These are phyloP conservation scores for Cyprinodon tularosa DNA, from an alignment of 2,113 vertebrate genomes.

Conservation along the genomic window DNA sequence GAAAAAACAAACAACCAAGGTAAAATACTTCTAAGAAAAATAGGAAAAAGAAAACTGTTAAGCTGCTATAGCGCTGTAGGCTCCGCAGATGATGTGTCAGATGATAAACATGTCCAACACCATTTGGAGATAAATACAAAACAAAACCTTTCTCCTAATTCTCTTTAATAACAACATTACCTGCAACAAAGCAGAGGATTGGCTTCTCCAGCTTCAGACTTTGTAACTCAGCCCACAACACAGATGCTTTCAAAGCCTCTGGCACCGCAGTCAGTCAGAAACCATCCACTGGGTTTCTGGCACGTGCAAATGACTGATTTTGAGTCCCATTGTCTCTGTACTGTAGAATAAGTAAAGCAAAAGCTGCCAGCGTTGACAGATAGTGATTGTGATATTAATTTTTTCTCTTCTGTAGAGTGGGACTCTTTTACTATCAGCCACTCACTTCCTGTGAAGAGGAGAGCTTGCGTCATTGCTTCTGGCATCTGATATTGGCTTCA, in stretches of 20 bases:
- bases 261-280: slow-evolving; percentile 29
- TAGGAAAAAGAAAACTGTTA: too few relatives aligned
- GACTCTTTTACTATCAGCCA: slow-evolving; percentile 42
- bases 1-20: background rate
- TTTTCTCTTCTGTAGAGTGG: slow-evolving; percentile 26
- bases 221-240: slow-evolving; percentile 25
- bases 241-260: slow-evolving; percentile 56
- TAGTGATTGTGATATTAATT: slow-evolving; percentile 32
- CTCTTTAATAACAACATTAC: slow-evolving; percentile 8
- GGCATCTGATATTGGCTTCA: slow-evolving; percentile 46
- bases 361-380: slow-evolving; percentile 17
- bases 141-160: slow-evolving; percentile 11
- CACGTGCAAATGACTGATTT: slow-evolving; percentile 4
- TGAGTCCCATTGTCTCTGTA: slow-evolving; percentile 32
- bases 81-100: background rate
- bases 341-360: background rate
- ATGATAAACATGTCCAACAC: background rate
- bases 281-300: slow-evolving; percentile 22
- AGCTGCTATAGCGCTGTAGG: background rate
- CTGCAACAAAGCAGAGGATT: slow-evolving; percentile 17
- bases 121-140: slow-evolving; percentile 9
- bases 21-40: background rate
- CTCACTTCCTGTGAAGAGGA: slow-evolving; percentile 55
- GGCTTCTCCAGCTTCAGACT: slow-evolving; percentile 13
- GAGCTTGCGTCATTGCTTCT: slow-evolving; percentile 29